Evolutionary conservation across 2,113 vertebrate genomes (phyloP).

Genomic region (Ageneiosus marmoratus): DNA sequence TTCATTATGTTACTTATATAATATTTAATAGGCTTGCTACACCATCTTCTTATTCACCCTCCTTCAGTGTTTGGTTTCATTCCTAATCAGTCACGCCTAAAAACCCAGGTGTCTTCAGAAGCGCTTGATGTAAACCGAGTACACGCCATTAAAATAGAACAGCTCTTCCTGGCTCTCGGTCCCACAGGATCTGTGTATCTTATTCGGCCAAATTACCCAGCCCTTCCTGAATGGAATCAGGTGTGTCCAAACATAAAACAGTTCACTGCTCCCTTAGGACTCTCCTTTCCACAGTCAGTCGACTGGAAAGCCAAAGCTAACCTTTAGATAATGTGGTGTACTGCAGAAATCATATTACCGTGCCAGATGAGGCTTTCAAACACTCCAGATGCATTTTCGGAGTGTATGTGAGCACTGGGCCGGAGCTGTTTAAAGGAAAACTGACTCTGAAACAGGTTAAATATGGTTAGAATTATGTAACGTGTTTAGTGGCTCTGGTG

Average conservation of each 20-base stretch:
- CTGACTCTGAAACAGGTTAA: too few species aligned
- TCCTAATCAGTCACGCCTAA: neutral
- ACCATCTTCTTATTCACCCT: neutral
- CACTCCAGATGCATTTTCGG: neutral
- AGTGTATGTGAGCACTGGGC: neutral
- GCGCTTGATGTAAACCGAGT: neutral
- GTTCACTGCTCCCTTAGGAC: neutral
- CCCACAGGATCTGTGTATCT: neutral
- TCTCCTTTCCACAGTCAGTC: neutral
- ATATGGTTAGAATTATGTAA: neutral
- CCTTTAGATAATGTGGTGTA: neutral
- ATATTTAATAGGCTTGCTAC: neutral
- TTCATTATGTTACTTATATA: too few species aligned
- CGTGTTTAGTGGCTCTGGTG: neutral
- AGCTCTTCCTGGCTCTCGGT: neutral
- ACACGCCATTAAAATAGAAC: neutral
- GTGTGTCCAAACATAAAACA: neutral
- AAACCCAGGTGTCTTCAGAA: neutral
- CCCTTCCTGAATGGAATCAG: neutral
- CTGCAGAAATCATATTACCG: neutral
- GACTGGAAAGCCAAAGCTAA: neutral
- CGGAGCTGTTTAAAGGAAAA: neutral
- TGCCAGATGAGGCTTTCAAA: conserved; percentile 8
- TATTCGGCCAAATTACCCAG: neutral
- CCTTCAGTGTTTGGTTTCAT: neutral